Conservation (phyloP, 2,888 invertebrate genomes). For the Sialis lutaria region DNA sequence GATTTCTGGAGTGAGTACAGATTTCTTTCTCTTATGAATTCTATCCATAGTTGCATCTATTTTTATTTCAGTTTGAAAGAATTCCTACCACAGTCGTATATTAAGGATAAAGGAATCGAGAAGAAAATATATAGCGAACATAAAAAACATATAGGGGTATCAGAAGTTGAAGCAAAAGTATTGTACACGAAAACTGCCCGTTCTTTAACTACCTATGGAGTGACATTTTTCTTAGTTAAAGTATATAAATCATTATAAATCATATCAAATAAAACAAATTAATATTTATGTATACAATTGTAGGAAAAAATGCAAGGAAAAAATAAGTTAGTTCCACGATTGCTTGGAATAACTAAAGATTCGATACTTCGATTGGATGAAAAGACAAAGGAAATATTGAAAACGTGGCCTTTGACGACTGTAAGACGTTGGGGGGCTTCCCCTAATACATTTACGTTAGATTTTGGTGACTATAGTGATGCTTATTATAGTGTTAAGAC, state of each 20-base stretch:
- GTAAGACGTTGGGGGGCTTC: constrained; percentile 97
- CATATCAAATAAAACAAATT: background rate
- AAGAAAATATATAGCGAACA: constrained; percentile 95
- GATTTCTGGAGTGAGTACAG: constrained; percentile 78
- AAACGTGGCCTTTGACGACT: constrained; percentile 95
- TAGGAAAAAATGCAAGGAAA: constrained; percentile 97
- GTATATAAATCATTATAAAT: constrained; percentile 21
- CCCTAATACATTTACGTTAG: constrained; percentile 95
- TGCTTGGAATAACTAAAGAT: constrained; percentile 96
- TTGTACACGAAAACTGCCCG: constrained; percentile 91
- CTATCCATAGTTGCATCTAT: background rate
- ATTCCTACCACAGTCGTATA: constrained; percentile 89
- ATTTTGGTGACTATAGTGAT: constrained; percentile 98
- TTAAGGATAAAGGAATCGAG: constrained; percentile 88
- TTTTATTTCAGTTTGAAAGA: constrained; percentile 64
- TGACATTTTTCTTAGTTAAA: constrained; percentile 99
- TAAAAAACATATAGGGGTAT: constrained; percentile 57
- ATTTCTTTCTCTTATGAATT: background rate
- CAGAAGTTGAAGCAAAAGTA: constrained; percentile 93
- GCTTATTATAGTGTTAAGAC: constrained; percentile 99
- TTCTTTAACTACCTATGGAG: constrained; percentile 92
- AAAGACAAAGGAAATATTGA: constrained; percentile 91
- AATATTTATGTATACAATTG: constrained; percentile 9
- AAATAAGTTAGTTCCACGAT: constrained; percentile 91
- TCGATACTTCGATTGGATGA: constrained; percentile 96